Evolutionary conservation across 2,797 vertebrate species (phyloP), one percentile per base, ranked within the genome.

Genomic region (Botia almorhae): DNA sequence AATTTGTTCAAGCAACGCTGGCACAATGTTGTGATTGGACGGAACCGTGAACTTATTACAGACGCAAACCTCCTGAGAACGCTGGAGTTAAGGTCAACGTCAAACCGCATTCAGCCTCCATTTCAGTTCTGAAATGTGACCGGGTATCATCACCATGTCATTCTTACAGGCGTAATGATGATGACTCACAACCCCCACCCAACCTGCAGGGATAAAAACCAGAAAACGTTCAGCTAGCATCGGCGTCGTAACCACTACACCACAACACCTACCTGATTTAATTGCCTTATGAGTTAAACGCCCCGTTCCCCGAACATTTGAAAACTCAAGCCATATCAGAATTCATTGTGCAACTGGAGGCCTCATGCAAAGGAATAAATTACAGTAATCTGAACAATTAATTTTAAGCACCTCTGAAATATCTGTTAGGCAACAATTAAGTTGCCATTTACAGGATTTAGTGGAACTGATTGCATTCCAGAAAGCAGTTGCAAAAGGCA

Each of bases 341-440:
- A 65, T 75, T 21, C 1, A 39, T 3, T 7, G 1, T 19, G 39
- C 36, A 26, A 11, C 64, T 17, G 7, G 10, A 46, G 6, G 46
- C 4, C 61, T 23, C 50, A 2, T 46, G 14, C 50, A 19, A 23
- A 33, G 26, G 67, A 60, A 69, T 77, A 43, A 58, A 69, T 16
- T 7, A 16, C 13, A 48, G 29, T 51, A 78, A 21, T 36, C 56
- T 39, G 43, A 63, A 29, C n/a, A 53, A 70, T 51, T 61, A 2
- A 61, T 78, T 21, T 17, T 11, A 61, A 70, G 67, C 67, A 51
- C 46, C 76, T 23, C 4, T 2, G 13, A 63, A 63, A 39, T 51
- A 63, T 63, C 26, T 70, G 56, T 78, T 61, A 26, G 26, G 26
- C 43, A 70, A 78, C 76, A 70, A 78, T 63, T 63, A 78, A 23